A percentile compares a stretch with the other conserved stretches of the same genome.
Evolutionary conservation across 1,140 invertebrate species (phyloP).

Genomic region (Hirudo medicinalis): DNA sequence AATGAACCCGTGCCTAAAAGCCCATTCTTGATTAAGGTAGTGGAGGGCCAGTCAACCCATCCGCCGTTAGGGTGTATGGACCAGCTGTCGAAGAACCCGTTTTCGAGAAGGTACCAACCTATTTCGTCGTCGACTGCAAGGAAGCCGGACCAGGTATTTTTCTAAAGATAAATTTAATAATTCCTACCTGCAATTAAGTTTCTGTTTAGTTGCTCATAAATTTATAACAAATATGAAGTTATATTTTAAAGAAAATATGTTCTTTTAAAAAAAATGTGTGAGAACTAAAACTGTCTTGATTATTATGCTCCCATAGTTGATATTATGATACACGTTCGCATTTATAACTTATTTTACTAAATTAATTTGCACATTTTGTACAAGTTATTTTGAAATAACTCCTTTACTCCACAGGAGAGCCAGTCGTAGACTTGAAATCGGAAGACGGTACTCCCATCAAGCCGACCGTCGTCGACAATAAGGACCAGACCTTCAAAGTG

Average conservation of each 20-base stretch:
- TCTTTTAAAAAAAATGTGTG: too few species aligned
- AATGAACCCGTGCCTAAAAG: constrained; percentile 61
- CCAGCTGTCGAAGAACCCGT: constrained; percentile 42
- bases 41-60: neutral
- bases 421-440: neutral
- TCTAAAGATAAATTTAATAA: neutral
- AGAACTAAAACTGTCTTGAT: too few species aligned
- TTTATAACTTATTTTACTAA: too few species aligned
- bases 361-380: too few species aligned
- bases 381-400: too few species aligned
- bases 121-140: constrained; percentile 13
- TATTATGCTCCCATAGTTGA: too few species aligned
- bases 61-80: constrained; percentile 38
- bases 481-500: constrained; percentile 15
- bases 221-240: too few species aligned
- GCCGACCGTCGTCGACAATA: constrained; percentile 6
- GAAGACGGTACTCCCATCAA: constrained; percentile 6
- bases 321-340: too few species aligned
- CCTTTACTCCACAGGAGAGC: neutral
- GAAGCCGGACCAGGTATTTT: constrained; percentile 14
- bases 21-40: constrained; percentile 63
- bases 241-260: too few species aligned
- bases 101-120: constrained; percentile 33
- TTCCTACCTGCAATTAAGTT: too few species aligned
- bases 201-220: too few species aligned